Evolutionary conservation across 2,888 invertebrate species (phyloP), one percentile per base, ranked within the genome.

Genomic region (Lagria hirta): DNA sequence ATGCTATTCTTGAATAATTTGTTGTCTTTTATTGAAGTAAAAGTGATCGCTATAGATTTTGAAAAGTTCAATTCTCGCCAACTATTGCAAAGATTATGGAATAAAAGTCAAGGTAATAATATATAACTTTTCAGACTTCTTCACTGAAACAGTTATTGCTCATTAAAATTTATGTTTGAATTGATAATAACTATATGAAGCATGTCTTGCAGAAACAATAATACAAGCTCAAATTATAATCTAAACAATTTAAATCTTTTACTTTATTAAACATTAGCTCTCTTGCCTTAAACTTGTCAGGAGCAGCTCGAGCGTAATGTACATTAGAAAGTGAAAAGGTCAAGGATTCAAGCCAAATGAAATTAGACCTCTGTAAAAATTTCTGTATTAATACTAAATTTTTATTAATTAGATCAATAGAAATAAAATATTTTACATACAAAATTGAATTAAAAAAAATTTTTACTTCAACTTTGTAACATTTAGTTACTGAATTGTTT

Each of bases 301-400:
- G n/a, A 28, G 29, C 27, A 37, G 20, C 28, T 18, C 23, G 50
- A 61, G 62, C 61, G 62, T 61, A 62, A 59, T 57, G 62, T 53
- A 60, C 62, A 62, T 57, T 59, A 59, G 60, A 62, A 62, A 61
- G 62, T 59, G 61, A 58, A 62, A 62, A 62, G 62, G 61, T 60
- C 62, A 62, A 62, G 62, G 62, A 59, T 61, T 47, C 27, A 17
- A 29, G n/a, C n/a, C n/a, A n/a, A n/a, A n/a, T n/a, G n/a, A n/a
- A n/a, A n/a, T n/a, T n/a, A n/a, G n/a, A n/a, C n/a, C n/a, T n/a
- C n/a, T n/a, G n/a, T n/a, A n/a, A n/a, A n/a, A n/a, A n/a, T n/a
- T n/a, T n/a, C n/a, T n/a, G n/a, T n/a, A n/a, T n/a, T n/a, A n/a
- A n/a, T n/a, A n/a, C n/a, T n/a, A n/a, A n/a, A n/a, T n/a, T n/a